Base-by-base conservation (phyloP, 1,140 invertebrate genomes). In the Camponotus vicinus region DNA sequence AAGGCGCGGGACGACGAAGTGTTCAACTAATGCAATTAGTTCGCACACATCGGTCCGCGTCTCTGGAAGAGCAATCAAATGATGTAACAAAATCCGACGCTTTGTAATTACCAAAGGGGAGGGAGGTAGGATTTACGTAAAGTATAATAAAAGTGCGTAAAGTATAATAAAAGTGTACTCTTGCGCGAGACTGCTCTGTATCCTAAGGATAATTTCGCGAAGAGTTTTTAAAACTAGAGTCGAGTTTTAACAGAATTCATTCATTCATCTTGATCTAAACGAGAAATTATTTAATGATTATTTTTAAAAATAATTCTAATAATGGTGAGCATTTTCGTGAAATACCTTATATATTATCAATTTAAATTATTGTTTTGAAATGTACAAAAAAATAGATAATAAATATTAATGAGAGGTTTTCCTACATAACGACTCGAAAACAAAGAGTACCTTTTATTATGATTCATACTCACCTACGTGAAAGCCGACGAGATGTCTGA, bases 401-500 rank as follows among this genome's bases (percentile, higher is more conserved):
- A 18, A 52, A 52, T 52, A 52, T 52, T 52, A 52, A 52, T 18
- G 49, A 52, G 13, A 52, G 15, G 18, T 15, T 52, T 34, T 9
- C 21, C 3, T 21, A 8, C 4, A 42, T 8, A 49, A 73, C 32
- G 11, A 9, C 4, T 15, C 8, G 40, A 52, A 45, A 45, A 4
- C 2, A 8, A 34, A 11, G 7, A n/a, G 37, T 40, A 32, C 3
- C 32, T 40, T 3, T 13, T 9, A 15, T 18, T 37, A 42, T 57
- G 64, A 80, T 52, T 77, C 13, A 49, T 15, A 95, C 94, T 93
- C 88, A 96, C 95, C 95, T 40, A 96, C 94, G 89, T 96, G 96
- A 94, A 97, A 96, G 27, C 96, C 95, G 64, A 97, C 93, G 87
- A 96, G 94, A 92, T 96, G 95, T 55, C 96, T 94, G 79, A 97